Percentiles rank a stretch among this genome's conserved stretches.
phyloP scores from a whole-genome alignment of 2,113 vertebrate species.

The Raja brachyura region DNA sequence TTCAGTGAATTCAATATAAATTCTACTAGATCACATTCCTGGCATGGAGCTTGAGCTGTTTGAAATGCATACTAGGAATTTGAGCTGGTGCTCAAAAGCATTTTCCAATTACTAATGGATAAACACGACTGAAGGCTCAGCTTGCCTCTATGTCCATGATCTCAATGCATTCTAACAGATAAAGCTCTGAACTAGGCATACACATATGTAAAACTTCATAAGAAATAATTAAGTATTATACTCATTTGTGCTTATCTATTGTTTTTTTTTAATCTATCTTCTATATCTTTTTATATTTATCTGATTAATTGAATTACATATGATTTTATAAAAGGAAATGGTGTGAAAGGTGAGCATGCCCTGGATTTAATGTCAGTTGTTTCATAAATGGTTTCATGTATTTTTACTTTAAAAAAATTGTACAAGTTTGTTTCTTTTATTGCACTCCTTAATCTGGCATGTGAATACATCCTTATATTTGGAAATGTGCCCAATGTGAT shows the following conservation, averaged over 20 bases:
- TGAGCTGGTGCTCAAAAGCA: neutral
- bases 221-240: neutral
- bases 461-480: conserved; percentile 1
- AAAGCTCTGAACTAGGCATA: neutral
- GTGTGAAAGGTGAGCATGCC: neutral
- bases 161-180: neutral
- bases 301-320: neutral
- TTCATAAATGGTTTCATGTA: conserved; percentile 3
- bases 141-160: neutral
- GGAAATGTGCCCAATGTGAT: neutral
- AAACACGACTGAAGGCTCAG: neutral
- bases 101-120: neutral
- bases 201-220: neutral
- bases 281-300: neutral
- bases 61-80: neutral
- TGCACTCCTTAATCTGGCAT: neutral
- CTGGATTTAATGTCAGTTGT: conserved; percentile 4
- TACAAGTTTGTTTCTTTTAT: conserved; percentile 22
- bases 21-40: neutral
- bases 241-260: neutral
- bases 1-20: neutral
- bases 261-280: neutral
- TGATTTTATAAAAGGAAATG: neutral
- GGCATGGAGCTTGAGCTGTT: neutral
- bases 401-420: neutral